These are phyloP conservation scores for Corapipo altera DNA, from an alignment of 2,113 vertebrate species.

Conservation along the genomic window DNA sequence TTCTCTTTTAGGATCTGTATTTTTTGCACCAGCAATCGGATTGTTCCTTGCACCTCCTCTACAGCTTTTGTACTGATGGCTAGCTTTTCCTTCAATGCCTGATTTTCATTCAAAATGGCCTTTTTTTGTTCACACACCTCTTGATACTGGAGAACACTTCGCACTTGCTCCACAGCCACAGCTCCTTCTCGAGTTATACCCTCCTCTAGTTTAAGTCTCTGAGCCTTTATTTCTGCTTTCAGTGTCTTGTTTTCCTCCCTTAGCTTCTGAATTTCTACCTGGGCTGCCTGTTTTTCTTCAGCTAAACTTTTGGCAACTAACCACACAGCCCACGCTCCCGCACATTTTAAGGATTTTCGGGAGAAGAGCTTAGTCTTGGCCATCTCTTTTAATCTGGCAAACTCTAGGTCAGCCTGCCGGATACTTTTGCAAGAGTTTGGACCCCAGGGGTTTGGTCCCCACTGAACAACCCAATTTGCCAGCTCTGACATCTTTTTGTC, in stretches of 20 bases:
- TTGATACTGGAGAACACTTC: background rate
- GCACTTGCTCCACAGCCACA: background rate
- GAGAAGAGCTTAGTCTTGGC: constrained; percentile 44
- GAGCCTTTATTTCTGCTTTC: constrained; percentile 36
- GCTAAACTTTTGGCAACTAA: constrained; percentile 17
- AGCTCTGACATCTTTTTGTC: constrained; percentile 27
- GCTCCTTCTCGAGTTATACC: background rate
- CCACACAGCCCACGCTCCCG: constrained; percentile 40
- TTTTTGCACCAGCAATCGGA: constrained; percentile 1
- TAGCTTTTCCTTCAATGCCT: constrained; percentile 13
- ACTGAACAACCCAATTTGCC: constrained; percentile 40
- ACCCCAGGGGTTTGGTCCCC: constrained; percentile 55
- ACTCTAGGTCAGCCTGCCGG: constrained; percentile 46
- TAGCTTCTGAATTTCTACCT: constrained; percentile 32
- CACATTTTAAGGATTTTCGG: constrained; percentile 38
- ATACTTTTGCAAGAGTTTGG: constrained; percentile 34
- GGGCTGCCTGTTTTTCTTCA: constrained; percentile 28
- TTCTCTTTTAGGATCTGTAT: constrained; percentile 24
- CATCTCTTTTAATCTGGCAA: constrained; percentile 22
- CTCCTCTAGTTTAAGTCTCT: constrained; percentile 18
- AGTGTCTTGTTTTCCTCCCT: constrained; percentile 15
- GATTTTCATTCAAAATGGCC: constrained; percentile 26
- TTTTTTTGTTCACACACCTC: constrained; percentile 41
- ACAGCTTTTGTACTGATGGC: background rate
- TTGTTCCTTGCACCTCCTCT: background rate